These are phyloP conservation scores for Miichthys miiuy DNA, from an alignment of 2,797 vertebrate genomes.

Conservation along the genomic window DNA sequence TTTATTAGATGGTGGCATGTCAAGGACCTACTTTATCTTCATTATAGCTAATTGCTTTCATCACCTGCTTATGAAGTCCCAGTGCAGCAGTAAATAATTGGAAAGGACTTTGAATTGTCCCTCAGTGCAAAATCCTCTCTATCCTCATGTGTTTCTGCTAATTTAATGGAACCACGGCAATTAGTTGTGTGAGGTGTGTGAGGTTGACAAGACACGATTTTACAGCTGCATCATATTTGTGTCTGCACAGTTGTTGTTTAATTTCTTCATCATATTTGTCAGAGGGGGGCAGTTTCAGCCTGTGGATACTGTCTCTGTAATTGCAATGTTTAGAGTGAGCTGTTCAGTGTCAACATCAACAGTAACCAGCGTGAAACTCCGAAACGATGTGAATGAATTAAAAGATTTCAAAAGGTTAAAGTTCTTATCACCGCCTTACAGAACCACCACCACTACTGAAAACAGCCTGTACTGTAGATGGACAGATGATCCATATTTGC, in stretches of 20 bases:
- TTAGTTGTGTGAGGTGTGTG: neutral
- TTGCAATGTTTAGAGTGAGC: conserved; percentile 1
- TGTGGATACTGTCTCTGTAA: neutral
- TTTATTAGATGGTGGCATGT: conserved; percentile 20
- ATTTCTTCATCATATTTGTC: conserved; percentile 2
- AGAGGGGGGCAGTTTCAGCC: neutral
- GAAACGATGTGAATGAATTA: neutral
- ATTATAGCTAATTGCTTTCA: conserved; percentile 20
- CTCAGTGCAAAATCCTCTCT: conserved; percentile 4
- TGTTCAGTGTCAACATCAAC: neutral
- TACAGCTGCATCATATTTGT: neutral
- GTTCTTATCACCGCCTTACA: no score
- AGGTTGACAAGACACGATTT: conserved; percentile 11
- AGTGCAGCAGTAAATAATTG: conserved; percentile 13
- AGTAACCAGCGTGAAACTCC: neutral
- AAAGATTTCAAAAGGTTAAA: no score
- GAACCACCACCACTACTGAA: no score
- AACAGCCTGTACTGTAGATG: no score
- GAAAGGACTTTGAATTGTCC: conserved; percentile 18
- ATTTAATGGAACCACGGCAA: conserved; percentile 8
- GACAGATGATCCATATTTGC: no score
- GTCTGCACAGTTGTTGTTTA: neutral
- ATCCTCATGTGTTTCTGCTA: conserved; percentile 3
- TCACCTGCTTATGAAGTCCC: conserved; percentile 25
- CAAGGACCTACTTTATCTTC: conserved; percentile 19